Percentiles rank a stretch among this genome's conserved stretches.
These are phyloP conservation scores for Ophion ellenae DNA, from an alignment of 2,888 invertebrate species.

Conservation along the genomic window DNA sequence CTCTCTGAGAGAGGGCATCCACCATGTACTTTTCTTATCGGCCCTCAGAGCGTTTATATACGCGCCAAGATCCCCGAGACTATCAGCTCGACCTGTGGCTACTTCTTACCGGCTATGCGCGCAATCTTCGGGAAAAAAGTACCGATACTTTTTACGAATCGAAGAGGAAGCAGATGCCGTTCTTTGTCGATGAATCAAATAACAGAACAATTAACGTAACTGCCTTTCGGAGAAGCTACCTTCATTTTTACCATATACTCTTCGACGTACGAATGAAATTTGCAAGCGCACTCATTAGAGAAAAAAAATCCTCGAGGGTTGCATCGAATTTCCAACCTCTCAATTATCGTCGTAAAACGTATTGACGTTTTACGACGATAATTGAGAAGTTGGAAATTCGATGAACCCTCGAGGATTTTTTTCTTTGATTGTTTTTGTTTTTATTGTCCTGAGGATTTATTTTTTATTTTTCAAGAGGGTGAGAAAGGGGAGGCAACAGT, in stretches of 20 bases:
- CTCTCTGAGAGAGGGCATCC: neutral
- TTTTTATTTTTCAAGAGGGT: neutral
- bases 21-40: slow-evolving; percentile 39
- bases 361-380: neutral
- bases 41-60: slow-evolving; percentile 32
- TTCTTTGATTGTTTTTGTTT: neutral
- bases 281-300: neutral
- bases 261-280: neutral
- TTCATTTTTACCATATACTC: neutral
- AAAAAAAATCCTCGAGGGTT: neutral
- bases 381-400: neutral
- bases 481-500: neutral
- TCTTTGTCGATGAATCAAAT: neutral
- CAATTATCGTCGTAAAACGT: neutral
- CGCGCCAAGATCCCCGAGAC: slow-evolving; percentile 4
- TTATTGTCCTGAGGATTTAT: neutral
- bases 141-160: neutral
- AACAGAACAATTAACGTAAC: neutral
- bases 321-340: neutral
- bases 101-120: slow-evolving; percentile 10
- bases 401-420: neutral
- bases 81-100: slow-evolving; percentile 21
- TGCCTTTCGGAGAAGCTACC: neutral
- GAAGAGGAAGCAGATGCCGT: neutral
- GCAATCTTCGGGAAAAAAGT: slow-evolving; percentile 16